Evolutionary conservation across 2,888 invertebrate genomes (phyloP).

Genomic region (Iselma pallidipennis): DNA sequence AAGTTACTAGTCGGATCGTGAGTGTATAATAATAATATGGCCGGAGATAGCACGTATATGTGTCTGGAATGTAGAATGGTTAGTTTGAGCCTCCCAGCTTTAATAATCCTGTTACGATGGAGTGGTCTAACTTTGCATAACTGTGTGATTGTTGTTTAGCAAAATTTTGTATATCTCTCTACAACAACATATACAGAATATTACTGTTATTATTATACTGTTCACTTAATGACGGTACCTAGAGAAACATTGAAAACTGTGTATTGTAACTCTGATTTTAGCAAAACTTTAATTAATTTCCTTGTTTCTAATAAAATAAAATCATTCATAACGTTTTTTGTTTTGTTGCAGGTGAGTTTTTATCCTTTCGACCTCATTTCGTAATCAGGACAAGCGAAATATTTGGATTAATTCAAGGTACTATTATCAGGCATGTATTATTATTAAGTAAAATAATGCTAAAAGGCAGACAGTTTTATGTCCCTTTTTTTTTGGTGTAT

Average conservation of each 20-base stretch:
- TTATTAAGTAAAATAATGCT: conserved; percentile 5
- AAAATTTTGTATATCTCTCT: neutral
- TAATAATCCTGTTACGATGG: conserved; percentile 10
- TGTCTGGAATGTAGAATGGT: conserved; percentile 20
- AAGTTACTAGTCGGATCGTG: conserved; percentile 26
- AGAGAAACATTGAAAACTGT: too few species aligned
- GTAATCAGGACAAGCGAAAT: conserved; percentile 10
- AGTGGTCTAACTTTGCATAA: conserved; percentile 8
- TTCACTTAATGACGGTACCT: too few species aligned
- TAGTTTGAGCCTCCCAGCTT: conserved; percentile 3
- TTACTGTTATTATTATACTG: conserved; percentile 10
- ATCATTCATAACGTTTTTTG: neutral
- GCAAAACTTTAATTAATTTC: neutral
- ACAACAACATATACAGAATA: neutral
- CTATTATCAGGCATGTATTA: conserved; percentile 11
- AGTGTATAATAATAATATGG: conserved; percentile 31
- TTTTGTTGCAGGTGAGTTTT: conserved; percentile 4
- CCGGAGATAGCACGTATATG: conserved; percentile 32
- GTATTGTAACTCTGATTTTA: too few species aligned
- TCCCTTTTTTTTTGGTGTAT: too few species aligned
- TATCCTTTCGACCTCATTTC: too few species aligned
- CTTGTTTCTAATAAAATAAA: neutral
- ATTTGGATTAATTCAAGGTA: conserved; percentile 8
- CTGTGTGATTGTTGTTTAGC: conserved; percentile 8
- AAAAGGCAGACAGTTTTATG: neutral